These are phyloP conservation scores for Delichon dasypus DNA, from an alignment of 2,797 vertebrate genomes.

Conservation along the genomic window DNA sequence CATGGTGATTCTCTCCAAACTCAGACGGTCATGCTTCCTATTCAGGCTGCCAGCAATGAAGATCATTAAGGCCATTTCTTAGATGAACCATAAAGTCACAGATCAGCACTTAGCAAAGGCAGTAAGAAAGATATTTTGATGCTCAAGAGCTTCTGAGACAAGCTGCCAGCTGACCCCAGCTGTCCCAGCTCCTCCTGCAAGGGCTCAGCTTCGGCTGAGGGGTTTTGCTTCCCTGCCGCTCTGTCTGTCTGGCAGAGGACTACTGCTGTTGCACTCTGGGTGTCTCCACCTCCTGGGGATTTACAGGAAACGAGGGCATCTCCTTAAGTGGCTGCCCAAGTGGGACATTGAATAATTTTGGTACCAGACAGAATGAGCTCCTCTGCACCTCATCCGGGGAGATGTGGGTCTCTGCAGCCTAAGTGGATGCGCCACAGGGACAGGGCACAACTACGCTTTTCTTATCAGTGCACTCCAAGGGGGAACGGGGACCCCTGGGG, in stretches of 20 bases:
- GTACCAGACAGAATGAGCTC: rapidly evolving
- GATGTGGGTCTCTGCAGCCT: background rate
- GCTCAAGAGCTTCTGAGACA: background rate
- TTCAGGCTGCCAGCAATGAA: background rate
- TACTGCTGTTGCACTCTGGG: background rate
- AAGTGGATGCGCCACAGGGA: rapidly evolving
- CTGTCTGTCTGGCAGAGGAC: background rate
- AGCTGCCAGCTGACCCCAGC: background rate
- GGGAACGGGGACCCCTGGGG: rapidly evolving
- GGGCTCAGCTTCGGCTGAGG: background rate
- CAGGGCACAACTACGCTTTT: background rate
- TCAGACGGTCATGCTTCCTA: background rate
- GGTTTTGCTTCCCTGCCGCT: rapidly evolving
- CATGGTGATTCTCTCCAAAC: background rate
- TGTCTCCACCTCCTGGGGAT: background rate
- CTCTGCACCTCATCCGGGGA: background rate
- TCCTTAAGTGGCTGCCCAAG: background rate
- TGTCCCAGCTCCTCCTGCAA: background rate
- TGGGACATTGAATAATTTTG: background rate
- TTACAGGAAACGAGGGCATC: rapidly evolving
- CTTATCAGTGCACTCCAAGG: rapidly evolving
- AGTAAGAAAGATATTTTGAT: background rate
- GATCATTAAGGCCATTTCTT: background rate
- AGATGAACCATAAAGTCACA: background rate
- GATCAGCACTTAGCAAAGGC: background rate